Percentiles rank a stretch among this genome's conserved stretches.
Conservation (phyloP, 2,888 invertebrate genomes). For the Leucania comma region DNA sequence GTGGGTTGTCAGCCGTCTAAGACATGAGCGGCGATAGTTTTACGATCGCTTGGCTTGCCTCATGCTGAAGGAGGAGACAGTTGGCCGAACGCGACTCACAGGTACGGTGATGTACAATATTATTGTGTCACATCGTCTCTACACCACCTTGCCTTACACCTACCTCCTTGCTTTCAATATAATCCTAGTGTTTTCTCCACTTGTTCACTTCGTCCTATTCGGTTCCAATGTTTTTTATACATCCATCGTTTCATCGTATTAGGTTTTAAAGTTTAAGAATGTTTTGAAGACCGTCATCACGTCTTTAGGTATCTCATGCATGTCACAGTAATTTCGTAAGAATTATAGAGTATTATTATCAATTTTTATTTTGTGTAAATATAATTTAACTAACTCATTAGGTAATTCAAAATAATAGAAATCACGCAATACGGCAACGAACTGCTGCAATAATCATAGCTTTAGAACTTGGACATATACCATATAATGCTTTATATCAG, state of each 20-base stretch:
- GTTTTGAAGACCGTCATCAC: conserved; percentile 9
- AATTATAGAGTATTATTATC: conserved; percentile 17
- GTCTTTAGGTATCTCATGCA: conserved; percentile 44
- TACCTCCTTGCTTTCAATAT: conserved; percentile 65
- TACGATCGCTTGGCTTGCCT: conserved; percentile 83
- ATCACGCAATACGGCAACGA: conserved; percentile 9
- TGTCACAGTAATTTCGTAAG: conserved; percentile 39
- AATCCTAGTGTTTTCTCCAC: conserved; percentile 45
- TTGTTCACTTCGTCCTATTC: conserved; percentile 39
- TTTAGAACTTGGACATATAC: conserved; percentile 20
- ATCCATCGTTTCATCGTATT: conserved; percentile 30
- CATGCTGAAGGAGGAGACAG: conserved; percentile 77
- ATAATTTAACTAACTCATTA: conserved; percentile 18
- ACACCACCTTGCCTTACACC: conserved; percentile 69
- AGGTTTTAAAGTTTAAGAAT: conserved; percentile 17
- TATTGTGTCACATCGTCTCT: conserved; percentile 73
- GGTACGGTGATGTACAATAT: conserved; percentile 75
- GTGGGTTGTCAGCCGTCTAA: conserved; percentile 50
- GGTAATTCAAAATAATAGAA: conserved; percentile 20
- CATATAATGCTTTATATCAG: conserved; percentile 33
- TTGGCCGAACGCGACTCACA: conserved; percentile 67
- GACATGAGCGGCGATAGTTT: conserved; percentile 68
- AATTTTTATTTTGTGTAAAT: conserved; percentile 28
- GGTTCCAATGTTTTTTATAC: conserved; percentile 29
- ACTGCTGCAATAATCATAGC: conserved; percentile 31